Evolutionary conservation across 1,140 invertebrate species (phyloP).

Genomic region (Grapholita molesta): DNA sequence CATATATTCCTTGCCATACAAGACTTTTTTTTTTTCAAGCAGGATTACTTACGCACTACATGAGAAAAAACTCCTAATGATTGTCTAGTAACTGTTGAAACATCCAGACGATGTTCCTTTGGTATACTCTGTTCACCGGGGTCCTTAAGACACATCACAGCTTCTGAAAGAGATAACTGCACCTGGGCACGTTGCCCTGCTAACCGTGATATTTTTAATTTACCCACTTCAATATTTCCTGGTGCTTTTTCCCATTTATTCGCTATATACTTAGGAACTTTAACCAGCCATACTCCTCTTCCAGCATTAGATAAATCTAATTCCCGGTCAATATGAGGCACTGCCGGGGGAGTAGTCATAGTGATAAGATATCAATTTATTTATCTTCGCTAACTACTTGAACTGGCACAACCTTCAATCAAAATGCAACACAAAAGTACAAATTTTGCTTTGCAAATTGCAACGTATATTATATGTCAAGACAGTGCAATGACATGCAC

Average conservation of each 20-base stretch:
- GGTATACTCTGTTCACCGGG: slow-evolving; percentile 86
- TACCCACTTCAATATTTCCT: slow-evolving; percentile 80
- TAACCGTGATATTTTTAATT: slow-evolving; percentile 78
- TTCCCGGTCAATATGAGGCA: slow-evolving; percentile 82
- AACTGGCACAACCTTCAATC: background rate
- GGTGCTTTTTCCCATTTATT: slow-evolving; percentile 93
- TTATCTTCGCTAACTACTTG: background rate
- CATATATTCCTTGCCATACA: background rate
- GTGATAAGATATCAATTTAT: slow-evolving; percentile 20
- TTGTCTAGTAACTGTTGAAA: slow-evolving; percentile 92
- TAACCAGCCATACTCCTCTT: slow-evolving; percentile 96
- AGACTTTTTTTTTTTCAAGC: background rate
- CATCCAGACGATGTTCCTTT: slow-evolving; percentile 93
- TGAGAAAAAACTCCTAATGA: slow-evolving; percentile 94
- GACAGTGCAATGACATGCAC: background rate
- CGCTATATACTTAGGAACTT: slow-evolving; percentile 97
- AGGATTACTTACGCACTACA: slow-evolving; percentile 80
- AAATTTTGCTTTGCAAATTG: background rate
- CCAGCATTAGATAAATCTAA: slow-evolving; percentile 93
- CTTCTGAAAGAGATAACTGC: slow-evolving; percentile 78
- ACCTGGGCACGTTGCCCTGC: slow-evolving; percentile 79
- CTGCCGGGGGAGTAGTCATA: slow-evolving; percentile 48
- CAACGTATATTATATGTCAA: background rate
- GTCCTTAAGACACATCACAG: slow-evolving; percentile 84
- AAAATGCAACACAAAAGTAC: background rate